Evolutionary conservation across 2,888 invertebrate species (phyloP), one percentile per base, ranked within the genome.

Genomic region (Drosophila rubida): DNA sequence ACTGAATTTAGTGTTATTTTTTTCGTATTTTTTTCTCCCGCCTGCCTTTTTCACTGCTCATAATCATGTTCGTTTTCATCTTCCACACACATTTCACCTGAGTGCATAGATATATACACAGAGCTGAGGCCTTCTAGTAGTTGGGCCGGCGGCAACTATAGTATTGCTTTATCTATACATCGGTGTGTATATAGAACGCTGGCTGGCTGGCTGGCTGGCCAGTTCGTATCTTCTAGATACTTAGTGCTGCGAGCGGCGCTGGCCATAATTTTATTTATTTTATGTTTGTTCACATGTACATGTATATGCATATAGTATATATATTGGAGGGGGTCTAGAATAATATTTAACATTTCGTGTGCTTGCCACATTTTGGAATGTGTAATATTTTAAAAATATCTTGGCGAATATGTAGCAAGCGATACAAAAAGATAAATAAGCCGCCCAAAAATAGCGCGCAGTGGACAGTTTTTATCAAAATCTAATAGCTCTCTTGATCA

Each of bases 61-160:
- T 78, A 78, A 79, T 90, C 79, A 87, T 88, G 77, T 79, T 86
- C 76, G 70, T 82, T 75, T 88, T 80, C 82, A 74, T 85, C 78
- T 85, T 87, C 89, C 88, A 89, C 89, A 84, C 88, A 87, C 88
- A 89, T 69, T 90, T 90, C 82, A 91, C 91, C 91, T 91, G 91
- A 90, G 88, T 76, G 62, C 64, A 48, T 57, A 76, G 57, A 71
- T 61, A 73, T 42, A 73, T 59, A 67, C 49, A 44, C 44, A 48
- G 7, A 60, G 53, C 32, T n/a, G 9, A 65, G 70, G 54, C 67
- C 68, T 64, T 64, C 46, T 69, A 64, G 41, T 58, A 76, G 63
- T 62, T 59, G 60, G 65, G 35, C 60, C 62, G 50, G 16, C 69
- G 46, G 27, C 35, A 46, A 45, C 51, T 69, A 60, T 39, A 48